These are phyloP conservation scores for Kryphioiulus occultus DNA, from an alignment of 2,888 invertebrate species.

Conservation along the genomic window DNA sequence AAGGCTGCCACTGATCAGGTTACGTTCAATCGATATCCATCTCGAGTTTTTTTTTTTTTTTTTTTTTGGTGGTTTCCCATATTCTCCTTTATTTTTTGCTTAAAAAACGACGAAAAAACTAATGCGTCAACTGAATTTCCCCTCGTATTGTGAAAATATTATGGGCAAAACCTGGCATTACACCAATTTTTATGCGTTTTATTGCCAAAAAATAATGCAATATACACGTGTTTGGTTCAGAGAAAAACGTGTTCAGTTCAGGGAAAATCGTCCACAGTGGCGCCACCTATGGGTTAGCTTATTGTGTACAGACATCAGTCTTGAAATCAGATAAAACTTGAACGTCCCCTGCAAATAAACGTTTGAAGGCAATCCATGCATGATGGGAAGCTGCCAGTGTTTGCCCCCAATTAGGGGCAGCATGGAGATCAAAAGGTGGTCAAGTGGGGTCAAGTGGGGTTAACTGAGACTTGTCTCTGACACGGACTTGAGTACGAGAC, in stretches of 20 bases:
- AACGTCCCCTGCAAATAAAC: too few relatives aligned
- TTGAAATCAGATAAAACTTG: too few relatives aligned
- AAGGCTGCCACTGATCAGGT: background rate
- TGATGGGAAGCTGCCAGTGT: background rate
- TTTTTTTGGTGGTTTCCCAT: background rate
- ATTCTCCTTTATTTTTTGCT: too few relatives aligned
- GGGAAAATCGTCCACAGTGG: background rate
- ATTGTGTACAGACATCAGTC: too few relatives aligned
- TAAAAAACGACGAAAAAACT: background rate
- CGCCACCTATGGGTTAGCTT: background rate
- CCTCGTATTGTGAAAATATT: background rate
- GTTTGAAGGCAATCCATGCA: background rate
- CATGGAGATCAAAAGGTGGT: too few relatives aligned
- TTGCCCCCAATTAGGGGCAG: background rate
- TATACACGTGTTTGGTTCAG: background rate
- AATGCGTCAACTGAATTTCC: slow-evolving; percentile 5
- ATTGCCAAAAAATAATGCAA: background rate
- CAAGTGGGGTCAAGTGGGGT: too few relatives aligned
- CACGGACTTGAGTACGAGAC: too few relatives aligned
- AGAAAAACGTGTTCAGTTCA: too few relatives aligned
- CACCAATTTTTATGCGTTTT: background rate
- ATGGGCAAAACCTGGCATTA: background rate
- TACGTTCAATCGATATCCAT: background rate
- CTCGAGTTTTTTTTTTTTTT: background rate
- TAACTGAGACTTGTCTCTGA: too few relatives aligned